These are phyloP conservation scores for Rana temporaria DNA, from an alignment of 2,113 vertebrate species.

Conservation along the genomic window DNA sequence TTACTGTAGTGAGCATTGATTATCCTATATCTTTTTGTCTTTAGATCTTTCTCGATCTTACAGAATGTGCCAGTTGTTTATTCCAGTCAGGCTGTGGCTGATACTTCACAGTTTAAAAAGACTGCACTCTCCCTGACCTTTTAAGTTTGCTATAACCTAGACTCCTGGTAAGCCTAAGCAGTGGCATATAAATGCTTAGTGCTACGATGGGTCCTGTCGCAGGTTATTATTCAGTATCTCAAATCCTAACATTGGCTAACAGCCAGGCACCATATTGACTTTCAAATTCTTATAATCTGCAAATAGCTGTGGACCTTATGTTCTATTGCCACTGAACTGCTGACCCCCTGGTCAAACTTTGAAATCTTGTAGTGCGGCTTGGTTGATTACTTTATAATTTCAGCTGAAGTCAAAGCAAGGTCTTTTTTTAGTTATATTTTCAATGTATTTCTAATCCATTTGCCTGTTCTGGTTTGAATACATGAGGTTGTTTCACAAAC, in stretches of 20 bases:
- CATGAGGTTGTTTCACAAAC: constrained; percentile 38
- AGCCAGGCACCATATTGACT: constrained; percentile 48
- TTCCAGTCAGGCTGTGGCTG: constrained; percentile 21
- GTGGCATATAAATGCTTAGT: constrained; percentile 56
- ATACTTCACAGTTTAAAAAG: constrained; percentile 33
- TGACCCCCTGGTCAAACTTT: constrained; percentile 51
- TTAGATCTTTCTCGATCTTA: constrained; percentile 12
- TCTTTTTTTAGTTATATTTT: constrained; percentile 42
- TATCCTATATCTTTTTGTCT: constrained; percentile 4
- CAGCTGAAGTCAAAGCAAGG: constrained; percentile 59
- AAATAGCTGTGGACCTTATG: constrained; percentile 55
- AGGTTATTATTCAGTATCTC: constrained; percentile 42
- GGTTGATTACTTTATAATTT: constrained; percentile 64
- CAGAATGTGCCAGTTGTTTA: constrained; percentile 40
- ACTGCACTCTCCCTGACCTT: constrained; percentile 49
- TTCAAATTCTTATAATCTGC: constrained; percentile 50
- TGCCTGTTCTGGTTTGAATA: constrained; percentile 43
- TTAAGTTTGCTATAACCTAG: constrained; percentile 59
- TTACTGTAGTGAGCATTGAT: constrained; percentile 27
- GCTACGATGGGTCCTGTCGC: constrained; percentile 50
- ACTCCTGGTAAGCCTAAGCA: constrained; percentile 52
- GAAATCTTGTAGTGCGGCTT: constrained; percentile 56
- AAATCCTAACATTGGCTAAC: constrained; percentile 35
- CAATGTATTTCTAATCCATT: constrained; percentile 41
- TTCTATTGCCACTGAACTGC: constrained; percentile 45